These are phyloP conservation scores for Heliopora coerulea DNA, from an alignment of 92 coral and sea anemone species.

Conservation along the genomic window DNA sequence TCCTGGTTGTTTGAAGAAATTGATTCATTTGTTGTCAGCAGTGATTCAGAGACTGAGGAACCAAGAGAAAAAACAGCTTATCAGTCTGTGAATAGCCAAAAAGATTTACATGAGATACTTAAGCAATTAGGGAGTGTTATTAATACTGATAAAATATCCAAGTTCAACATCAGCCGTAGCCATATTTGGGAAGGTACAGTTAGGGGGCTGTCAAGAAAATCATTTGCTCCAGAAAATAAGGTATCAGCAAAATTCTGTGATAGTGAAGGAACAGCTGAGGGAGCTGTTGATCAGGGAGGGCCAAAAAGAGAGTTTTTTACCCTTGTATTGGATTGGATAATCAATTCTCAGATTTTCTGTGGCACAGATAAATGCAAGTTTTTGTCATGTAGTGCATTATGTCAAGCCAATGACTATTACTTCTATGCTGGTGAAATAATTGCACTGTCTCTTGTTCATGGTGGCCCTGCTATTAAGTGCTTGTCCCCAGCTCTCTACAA, in stretches of 20 bases:
- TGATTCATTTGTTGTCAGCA: background rate
- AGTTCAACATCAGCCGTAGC: constrained; percentile 53
- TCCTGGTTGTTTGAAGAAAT: background rate
- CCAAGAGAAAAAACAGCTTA: background rate
- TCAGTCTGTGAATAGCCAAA: background rate
- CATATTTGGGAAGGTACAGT: constrained; percentile 59
- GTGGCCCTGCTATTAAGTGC: constrained; percentile 35
- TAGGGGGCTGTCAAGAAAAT: constrained; percentile 56
- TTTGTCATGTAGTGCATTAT: background rate
- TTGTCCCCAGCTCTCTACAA: background rate
- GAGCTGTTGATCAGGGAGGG: constrained; percentile 66
- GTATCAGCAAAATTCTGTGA: constrained; percentile 59
- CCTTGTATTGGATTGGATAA: constrained; percentile 44
- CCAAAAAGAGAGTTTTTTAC: constrained; percentile 62
- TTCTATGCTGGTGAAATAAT: constrained; percentile 36
- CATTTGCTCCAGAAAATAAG: constrained; percentile 54
- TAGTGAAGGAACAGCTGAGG: constrained; percentile 56
- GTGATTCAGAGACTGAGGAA: background rate
- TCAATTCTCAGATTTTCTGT: constrained; percentile 43
- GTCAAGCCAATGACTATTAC: constrained; percentile 19
- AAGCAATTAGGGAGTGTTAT: background rate
- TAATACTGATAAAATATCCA: constrained; percentile 22
- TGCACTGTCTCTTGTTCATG: constrained; percentile 41
- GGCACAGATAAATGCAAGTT: constrained; percentile 34
- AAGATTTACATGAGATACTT: background rate